Evolutionary conservation across 2,797 vertebrate genomes (phyloP).

Genomic region (Morelia viridis): DNA sequence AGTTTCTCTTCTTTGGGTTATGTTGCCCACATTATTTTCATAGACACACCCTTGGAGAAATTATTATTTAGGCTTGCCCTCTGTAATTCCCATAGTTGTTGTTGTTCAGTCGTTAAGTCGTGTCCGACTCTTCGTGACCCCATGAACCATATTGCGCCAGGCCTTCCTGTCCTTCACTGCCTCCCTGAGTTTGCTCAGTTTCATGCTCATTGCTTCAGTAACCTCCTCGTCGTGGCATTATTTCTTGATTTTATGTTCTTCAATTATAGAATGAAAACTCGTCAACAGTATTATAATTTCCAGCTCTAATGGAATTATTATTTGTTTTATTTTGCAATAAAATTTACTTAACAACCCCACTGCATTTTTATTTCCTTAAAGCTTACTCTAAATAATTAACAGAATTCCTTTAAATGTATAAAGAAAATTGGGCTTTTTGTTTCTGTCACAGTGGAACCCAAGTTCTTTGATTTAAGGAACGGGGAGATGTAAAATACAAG

Average conservation of each 20-base stretch:
- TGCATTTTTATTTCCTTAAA: background rate
- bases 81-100: conserved; percentile 41
- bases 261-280: background rate
- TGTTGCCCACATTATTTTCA: conserved; percentile 52
- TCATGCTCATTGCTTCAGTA: no score
- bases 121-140: no score
- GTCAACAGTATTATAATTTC: background rate
- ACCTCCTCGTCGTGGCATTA: background rate
- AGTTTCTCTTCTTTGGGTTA: conserved; percentile 36
- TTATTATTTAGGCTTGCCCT: background rate
- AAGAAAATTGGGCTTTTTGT: background rate
- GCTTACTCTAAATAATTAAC: background rate
- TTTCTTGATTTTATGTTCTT: background rate
- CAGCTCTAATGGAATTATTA: background rate
- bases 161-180: no score
- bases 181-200: no score
- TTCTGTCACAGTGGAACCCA: background rate
- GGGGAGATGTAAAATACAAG: background rate
- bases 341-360: background rate
- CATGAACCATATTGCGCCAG: no score
- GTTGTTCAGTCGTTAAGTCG: no score
- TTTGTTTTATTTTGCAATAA: background rate
- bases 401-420: background rate
- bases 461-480: background rate
- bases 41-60: background rate